Percentiles rank a stretch among this genome's conserved stretches.
Evolutionary conservation across 2,797 vertebrate species (phyloP).

Genomic region (Pelochelys cantorii): DNA sequence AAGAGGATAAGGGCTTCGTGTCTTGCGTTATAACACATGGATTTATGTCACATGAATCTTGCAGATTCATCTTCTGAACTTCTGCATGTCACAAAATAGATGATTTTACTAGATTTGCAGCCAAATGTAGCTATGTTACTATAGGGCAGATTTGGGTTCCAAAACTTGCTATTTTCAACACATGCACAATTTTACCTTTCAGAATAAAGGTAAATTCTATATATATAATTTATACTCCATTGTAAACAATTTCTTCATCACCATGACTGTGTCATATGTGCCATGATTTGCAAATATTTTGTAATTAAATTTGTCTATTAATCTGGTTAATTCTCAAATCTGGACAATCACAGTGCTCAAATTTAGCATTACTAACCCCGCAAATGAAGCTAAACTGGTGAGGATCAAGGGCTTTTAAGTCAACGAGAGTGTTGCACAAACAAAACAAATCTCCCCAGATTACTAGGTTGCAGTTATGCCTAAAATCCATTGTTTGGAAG

Average conservation of each 20-base stretch:
- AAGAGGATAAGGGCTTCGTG: background rate
- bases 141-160: background rate
- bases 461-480: background rate
- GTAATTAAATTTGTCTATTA: background rate
- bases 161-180: background rate
- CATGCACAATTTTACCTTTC: background rate
- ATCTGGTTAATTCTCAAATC: background rate
- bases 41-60: background rate
- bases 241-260: background rate
- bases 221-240: background rate
- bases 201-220: background rate
- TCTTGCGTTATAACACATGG: background rate
- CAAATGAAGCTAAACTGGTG: background rate
- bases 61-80: background rate
- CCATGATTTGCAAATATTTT: background rate
- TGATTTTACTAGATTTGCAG: background rate
- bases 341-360: background rate
- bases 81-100: background rate
- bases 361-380: background rate
- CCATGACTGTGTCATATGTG: background rate
- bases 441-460: background rate
- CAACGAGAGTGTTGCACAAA: background rate
- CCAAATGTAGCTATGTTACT: background rate
- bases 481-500: background rate
- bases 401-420: background rate